Percentiles rank a stretch among this genome's conserved stretches.
Evolutionary conservation across 2,888 invertebrate species (phyloP).

Genomic region (Mongoloraphidia duomilia): DNA sequence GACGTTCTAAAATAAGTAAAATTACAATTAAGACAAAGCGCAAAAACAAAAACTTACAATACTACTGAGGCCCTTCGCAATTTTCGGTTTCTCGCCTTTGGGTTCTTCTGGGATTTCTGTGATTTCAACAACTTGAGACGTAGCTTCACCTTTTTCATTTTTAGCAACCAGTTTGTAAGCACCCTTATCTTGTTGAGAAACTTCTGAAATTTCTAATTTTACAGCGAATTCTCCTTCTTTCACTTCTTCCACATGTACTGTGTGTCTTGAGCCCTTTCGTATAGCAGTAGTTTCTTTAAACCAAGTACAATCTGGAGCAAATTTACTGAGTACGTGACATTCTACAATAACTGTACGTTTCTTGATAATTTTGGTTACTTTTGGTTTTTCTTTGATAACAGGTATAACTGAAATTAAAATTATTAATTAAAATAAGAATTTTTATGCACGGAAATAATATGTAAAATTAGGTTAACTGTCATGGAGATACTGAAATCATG

Average conservation of each 20-base stretch:
- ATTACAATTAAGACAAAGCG: not conserved
- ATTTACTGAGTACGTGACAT: slow-evolving; percentile 85
- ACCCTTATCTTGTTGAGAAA: slow-evolving; percentile 69
- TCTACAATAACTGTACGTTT: slow-evolving; percentile 87
- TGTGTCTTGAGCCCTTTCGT: slow-evolving; percentile 59
- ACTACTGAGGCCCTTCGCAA: slow-evolving; percentile 60
- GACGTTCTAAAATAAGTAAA: too few species aligned
- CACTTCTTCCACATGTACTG: slow-evolving; percentile 61
- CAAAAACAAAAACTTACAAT: slow-evolving; percentile 38
- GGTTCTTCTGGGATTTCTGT: slow-evolving; percentile 66
- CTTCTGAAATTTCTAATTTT: slow-evolving; percentile 78
- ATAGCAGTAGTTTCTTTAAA: slow-evolving; percentile 74
- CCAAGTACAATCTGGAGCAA: slow-evolving; percentile 88
- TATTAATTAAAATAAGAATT: slow-evolving; percentile 4
- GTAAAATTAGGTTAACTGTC: not conserved
- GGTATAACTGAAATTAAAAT: slow-evolving; percentile 57
- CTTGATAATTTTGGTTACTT: slow-evolving; percentile 80
- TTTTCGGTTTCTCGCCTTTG: slow-evolving; percentile 67
- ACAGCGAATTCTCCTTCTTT: slow-evolving; percentile 83
- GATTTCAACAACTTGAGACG: slow-evolving; percentile 76
- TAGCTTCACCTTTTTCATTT: slow-evolving; percentile 86
- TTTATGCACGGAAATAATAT: not conserved
- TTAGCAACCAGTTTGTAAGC: slow-evolving; percentile 80
- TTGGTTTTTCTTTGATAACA: slow-evolving; percentile 85
- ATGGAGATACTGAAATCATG: not conserved